A percentile compares a stretch with the other conserved stretches of the same genome.
These are phyloP conservation scores for Porites rus DNA, from an alignment of 92 coral and sea anemone species.

Conservation along the genomic window DNA sequence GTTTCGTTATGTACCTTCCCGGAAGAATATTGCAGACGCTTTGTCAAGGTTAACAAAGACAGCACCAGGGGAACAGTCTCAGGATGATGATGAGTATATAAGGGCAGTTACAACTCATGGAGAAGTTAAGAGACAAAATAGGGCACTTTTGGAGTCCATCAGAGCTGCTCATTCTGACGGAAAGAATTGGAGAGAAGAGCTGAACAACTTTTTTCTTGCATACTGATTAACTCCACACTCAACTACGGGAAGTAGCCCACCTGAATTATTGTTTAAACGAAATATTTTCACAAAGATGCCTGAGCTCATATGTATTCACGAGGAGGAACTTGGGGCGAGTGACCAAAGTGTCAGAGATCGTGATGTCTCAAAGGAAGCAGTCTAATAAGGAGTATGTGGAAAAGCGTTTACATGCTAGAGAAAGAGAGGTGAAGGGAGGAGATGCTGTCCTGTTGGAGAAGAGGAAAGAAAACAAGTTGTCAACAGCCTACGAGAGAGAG, in stretches of 20 bases:
- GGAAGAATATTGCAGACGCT: no score
- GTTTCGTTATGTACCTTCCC: no score
- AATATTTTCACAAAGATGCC: background rate
- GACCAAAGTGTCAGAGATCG: constrained; percentile 38
- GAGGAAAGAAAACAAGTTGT: constrained; percentile 56
- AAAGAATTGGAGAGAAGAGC: background rate
- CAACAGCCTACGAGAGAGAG: constrained; percentile 10
- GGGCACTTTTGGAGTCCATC: constrained; percentile 19
- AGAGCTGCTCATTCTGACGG: constrained; percentile 26
- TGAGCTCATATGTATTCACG: background rate
- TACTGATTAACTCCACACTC: constrained; percentile 30
- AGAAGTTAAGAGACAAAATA: background rate
- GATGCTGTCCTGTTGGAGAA: constrained; percentile 53
- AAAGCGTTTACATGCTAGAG: constrained; percentile 15
- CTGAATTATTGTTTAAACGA: background rate
- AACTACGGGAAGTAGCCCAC: constrained; percentile 33
- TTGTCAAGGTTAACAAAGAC: no score
- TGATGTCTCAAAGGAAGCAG: constrained; percentile 44
- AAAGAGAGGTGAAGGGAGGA: constrained; percentile 44
- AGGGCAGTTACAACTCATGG: no score
- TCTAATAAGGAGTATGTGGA: constrained; percentile 35
- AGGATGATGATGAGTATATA: no score
- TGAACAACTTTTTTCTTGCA: constrained; percentile 25
- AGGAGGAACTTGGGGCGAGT: background rate
- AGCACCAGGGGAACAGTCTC: no score